Percentiles rank a stretch among this genome's conserved stretches.
Conservation (phyloP, 1,140 invertebrate species). For the Mylabris phalerata region DNA sequence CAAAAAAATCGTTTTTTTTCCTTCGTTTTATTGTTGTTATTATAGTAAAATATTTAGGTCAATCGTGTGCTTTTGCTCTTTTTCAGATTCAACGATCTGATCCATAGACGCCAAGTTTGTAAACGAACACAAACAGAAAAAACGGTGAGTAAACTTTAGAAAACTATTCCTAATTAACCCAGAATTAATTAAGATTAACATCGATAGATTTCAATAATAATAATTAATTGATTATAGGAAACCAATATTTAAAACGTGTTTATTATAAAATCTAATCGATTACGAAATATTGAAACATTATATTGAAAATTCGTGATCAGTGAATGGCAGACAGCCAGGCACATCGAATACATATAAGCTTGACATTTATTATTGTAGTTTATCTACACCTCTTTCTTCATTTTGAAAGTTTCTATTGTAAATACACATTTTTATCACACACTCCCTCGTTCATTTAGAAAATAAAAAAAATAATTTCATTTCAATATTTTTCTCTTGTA, state of each 20-base stretch:
- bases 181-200: constrained; percentile 9
- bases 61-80: background rate
- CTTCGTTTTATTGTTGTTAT: no score
- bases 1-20: background rate
- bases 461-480: no score
- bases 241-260: constrained; percentile 5
- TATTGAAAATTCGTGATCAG: constrained; percentile 16
- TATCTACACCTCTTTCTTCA: no score
- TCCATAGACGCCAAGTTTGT: background rate
- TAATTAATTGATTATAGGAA: constrained; percentile 2
- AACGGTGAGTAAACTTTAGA: no score
- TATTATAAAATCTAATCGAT: constrained; percentile 2
- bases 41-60: no score
- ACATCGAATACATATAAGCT: no score
- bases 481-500: no score
- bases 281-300: constrained; percentile 8
- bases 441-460: no score
- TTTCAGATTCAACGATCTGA: background rate
- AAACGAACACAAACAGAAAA: background rate
- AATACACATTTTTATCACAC: no score
- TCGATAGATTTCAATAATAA: constrained; percentile 1
- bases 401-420: no score
- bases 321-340: constrained; percentile 3
- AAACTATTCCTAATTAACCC: background rate
- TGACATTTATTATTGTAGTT: constrained; percentile 6